Percentiles rank a stretch among this genome's conserved stretches.
Evolutionary conservation across 2,888 invertebrate genomes (phyloP).

Genomic region (Galerucella nymphaeae): DNA sequence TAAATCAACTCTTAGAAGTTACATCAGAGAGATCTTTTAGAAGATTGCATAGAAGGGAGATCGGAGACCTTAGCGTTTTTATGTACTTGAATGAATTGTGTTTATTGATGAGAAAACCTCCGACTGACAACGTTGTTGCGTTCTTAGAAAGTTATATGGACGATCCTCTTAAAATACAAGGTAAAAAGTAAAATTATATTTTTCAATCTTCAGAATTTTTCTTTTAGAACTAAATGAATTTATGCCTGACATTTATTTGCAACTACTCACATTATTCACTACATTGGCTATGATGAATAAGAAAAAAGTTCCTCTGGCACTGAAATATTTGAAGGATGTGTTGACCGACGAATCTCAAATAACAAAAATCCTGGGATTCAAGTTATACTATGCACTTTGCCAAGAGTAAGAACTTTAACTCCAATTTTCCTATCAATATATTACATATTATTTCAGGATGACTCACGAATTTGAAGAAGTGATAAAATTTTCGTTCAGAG

Average conservation of each 20-base stretch:
- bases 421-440: constrained; percentile 12
- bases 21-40: constrained; percentile 46
- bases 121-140: constrained; percentile 38
- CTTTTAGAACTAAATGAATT: constrained; percentile 33
- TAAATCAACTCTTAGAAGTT: constrained; percentile 39
- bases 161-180: constrained; percentile 32
- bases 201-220: not conserved
- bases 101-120: constrained; percentile 44
- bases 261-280: constrained; percentile 48
- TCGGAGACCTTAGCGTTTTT: constrained; percentile 43
- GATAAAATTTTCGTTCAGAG: constrained; percentile 44
- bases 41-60: constrained; percentile 37
- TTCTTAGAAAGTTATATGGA: constrained; percentile 46
- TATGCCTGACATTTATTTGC: constrained; percentile 46
- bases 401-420: constrained; percentile 45
- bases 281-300: constrained; percentile 49
- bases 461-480: constrained; percentile 50
- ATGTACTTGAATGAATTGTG: constrained; percentile 51
- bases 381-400: constrained; percentile 47
- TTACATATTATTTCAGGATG: constrained; percentile 43
- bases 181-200: constrained; percentile 22
- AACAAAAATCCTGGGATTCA: constrained; percentile 45
- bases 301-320: constrained; percentile 42
- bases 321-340: constrained; percentile 39
- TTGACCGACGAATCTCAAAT: constrained; percentile 42